A percentile compares a stretch with the other conserved stretches of the same genome.
Evolutionary conservation across 2,888 invertebrate species (phyloP).

Genomic region (Alloscopus bannaensis): DNA sequence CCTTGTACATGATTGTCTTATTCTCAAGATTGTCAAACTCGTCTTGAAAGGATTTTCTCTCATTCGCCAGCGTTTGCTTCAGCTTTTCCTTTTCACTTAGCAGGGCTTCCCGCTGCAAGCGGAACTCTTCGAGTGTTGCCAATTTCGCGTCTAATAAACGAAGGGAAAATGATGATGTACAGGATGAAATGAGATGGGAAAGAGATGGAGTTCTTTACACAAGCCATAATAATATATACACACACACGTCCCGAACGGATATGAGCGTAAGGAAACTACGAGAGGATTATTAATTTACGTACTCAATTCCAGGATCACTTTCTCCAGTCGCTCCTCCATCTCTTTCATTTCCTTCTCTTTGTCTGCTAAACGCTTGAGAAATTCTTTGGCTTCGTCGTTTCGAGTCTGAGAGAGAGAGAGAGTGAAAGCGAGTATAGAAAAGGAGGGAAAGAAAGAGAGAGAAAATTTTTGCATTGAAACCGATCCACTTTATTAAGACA

Average conservation of each 20-base stretch:
- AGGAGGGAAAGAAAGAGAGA: too few relatives aligned
- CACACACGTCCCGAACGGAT: too few relatives aligned
- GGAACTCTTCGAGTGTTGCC: constrained; percentile 72
- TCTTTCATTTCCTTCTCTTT: constrained; percentile 68
- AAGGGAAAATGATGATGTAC: neutral
- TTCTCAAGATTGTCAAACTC: constrained; percentile 72
- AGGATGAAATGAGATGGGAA: too few relatives aligned
- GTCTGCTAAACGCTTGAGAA: constrained; percentile 55
- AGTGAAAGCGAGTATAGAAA: too few relatives aligned
- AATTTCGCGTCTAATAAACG: constrained; percentile 66
- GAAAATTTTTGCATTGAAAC: too few relatives aligned
- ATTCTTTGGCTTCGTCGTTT: constrained; percentile 68
- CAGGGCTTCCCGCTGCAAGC: constrained; percentile 68
- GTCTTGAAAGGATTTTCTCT: constrained; percentile 61
- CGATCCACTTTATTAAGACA: too few relatives aligned
- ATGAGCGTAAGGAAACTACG: too few relatives aligned
- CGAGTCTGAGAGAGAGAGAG: constrained; percentile 63
- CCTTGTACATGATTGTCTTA: constrained; percentile 68
- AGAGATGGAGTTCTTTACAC: too few relatives aligned
- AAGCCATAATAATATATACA: too few relatives aligned
- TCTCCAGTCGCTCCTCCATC: constrained; percentile 68
- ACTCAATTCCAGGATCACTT: constrained; percentile 70
- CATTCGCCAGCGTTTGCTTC: constrained; percentile 60
- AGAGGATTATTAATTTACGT: too few relatives aligned
- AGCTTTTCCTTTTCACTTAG: constrained; percentile 63